Conservation (phyloP, 2,113 vertebrate species). For the Tichodroma muraria region DNA sequence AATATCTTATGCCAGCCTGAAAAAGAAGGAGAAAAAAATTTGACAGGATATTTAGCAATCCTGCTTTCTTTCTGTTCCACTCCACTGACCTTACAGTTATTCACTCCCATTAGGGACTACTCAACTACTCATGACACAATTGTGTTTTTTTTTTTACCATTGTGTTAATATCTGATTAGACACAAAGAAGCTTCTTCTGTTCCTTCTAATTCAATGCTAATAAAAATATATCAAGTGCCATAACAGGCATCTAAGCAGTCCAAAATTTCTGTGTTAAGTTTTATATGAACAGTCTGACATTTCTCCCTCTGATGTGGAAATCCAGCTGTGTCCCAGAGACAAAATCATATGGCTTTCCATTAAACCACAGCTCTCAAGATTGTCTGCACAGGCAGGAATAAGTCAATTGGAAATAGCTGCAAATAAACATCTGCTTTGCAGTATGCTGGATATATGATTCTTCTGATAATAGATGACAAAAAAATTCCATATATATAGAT, state of each 20-base stretch:
- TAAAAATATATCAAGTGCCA: background rate
- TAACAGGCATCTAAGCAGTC: background rate
- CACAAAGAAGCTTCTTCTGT: background rate
- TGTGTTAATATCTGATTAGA: background rate
- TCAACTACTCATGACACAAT: background rate
- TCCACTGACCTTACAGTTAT: background rate
- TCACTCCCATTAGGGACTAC: background rate
- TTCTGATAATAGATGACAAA: background rate
- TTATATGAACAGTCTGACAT: background rate
- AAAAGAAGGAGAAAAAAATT: background rate
- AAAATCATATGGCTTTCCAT: background rate
- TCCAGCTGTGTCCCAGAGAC: background rate
- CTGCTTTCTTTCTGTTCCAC: background rate
- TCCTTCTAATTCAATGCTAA: background rate
- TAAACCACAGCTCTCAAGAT: background rate
- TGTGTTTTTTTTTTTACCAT: background rate
- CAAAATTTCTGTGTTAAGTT: background rate
- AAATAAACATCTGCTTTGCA: background rate
- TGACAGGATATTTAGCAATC: background rate
- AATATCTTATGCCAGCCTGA: background rate
- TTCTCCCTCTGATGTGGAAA: background rate
- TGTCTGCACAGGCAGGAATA: background rate
- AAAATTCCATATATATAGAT: background rate
- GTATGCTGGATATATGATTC: background rate
- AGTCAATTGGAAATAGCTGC: background rate